These are phyloP conservation scores for Drosophila atroscutellata DNA, from an alignment of 2,888 invertebrate genomes.

Conservation along the genomic window DNA sequence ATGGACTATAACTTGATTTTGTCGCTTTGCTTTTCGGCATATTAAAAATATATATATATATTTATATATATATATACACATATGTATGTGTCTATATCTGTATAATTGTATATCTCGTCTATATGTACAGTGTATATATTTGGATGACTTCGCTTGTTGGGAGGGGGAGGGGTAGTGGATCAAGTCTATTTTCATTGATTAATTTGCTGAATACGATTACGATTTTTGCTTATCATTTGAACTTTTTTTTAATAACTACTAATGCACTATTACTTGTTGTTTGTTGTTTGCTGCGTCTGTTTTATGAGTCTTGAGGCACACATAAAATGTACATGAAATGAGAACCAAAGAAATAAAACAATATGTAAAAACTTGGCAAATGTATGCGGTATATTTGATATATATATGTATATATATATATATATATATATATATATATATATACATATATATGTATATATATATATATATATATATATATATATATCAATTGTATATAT, in stretches of 20 bases:
- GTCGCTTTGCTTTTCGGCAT: conserved; percentile 56
- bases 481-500: conserved; percentile 19
- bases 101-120: conserved; percentile 40
- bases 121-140: conserved; percentile 54
- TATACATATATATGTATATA: conserved; percentile 51
- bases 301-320: conserved; percentile 56
- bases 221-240: conserved; percentile 28
- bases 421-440: conserved; percentile 29
- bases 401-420: conserved; percentile 51
- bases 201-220: conserved; percentile 25
- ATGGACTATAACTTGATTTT: conserved; percentile 50
- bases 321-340: background rate
- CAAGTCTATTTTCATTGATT: conserved; percentile 37
- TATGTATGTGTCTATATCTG: conserved; percentile 16
- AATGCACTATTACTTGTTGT: conserved; percentile 77
- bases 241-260: conserved; percentile 73
- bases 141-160: conserved; percentile 20
- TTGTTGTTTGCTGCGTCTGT: conserved; percentile 71
- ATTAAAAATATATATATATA: conserved; percentile 66
- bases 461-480: conserved; percentile 45
- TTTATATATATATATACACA: conserved; percentile 43
- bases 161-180: background rate
- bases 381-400: conserved; percentile 56
- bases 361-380: conserved; percentile 46
- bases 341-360: conserved; percentile 31